Base-by-base conservation (phyloP, 2,888 invertebrate genomes). In the Cantharis rustica region DNA sequence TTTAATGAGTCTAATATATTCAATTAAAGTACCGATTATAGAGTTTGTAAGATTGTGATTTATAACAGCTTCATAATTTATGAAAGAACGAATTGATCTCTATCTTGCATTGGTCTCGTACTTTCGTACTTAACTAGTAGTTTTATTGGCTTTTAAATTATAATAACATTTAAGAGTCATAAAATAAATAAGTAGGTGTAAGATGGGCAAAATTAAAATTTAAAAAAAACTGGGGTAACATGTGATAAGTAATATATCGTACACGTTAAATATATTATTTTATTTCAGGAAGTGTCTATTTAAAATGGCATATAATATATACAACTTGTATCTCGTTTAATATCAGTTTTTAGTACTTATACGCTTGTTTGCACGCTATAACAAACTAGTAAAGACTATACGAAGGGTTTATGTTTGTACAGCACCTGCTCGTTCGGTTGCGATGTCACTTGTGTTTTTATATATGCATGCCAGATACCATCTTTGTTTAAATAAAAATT, bases 371-470 rank as follows among this genome's bases (percentile, higher is more conserved):
- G 64, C 64, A 66, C 64, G 64, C 64, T 66, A 66, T 66, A 66
- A 66, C 64, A 66, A 66, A 66, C 64, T 66, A 66, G 64, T 66
- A 66, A 66, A 66, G 64, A 66, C 64, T 66, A 66, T 66, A 17
- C 64, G 64, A 66, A 66, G 64, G 64, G 64, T 66, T 66, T 66
- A 66, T 66, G 64, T 66, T 66, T 66, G 64, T 66, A 66, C 64
- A 63, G 23, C 64, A 66, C 64, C 64, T 66, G 64, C 64, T 47
- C 64, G 64, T 66, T 20, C 23, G 64, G 64, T 23, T 66, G 23
- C 20, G 64, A 66, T 66, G 64, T 66, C 64, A 66, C 64, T 66
- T 66, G 23, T 66, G n/a, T 23, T 66, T 66, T 66, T 66, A 66
- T 66, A 66, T 23, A 20, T 20, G 23, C 0, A 20, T 20, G 23